These are phyloP conservation scores for Drosophila virilis DNA, from an alignment of 1,140 invertebrate genomes.

Conservation along the genomic window DNA sequence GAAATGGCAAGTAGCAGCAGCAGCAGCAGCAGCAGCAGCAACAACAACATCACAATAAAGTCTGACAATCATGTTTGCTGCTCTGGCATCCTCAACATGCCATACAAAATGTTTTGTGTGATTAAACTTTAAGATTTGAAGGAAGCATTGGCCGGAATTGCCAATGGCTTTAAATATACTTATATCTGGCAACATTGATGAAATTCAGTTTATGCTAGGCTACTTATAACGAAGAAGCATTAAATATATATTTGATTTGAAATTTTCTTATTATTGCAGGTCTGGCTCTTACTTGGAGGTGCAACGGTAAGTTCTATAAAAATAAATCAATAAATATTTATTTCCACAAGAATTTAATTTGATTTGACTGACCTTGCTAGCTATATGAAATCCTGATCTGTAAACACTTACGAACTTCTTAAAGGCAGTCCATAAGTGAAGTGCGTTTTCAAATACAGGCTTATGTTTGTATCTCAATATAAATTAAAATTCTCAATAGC, in stretches of 20 bases:
- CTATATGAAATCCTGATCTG: too few species aligned
- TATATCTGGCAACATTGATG: background rate
- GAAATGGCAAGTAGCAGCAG: slow-evolving; percentile 65
- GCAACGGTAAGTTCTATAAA: background rate
- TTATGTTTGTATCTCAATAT: too few species aligned
- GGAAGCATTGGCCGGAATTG: slow-evolving; percentile 47
- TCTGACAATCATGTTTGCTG: slow-evolving; percentile 43
- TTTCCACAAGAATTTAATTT: too few species aligned
- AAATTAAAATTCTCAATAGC: background rate
- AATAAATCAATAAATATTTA: too few species aligned
- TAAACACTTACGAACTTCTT: too few species aligned
- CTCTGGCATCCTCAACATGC: slow-evolving; percentile 38
- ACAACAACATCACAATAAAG: slow-evolving; percentile 25
- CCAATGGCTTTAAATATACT: background rate
- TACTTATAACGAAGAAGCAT: background rate
- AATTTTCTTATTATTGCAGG: slow-evolving; percentile 11
- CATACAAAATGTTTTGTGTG: slow-evolving; percentile 38
- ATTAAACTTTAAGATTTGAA: slow-evolving; percentile 69
- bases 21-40: slow-evolving; percentile 21
- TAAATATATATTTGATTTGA: background rate
- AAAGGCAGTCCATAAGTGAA: too few species aligned
- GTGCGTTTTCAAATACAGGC: too few species aligned
- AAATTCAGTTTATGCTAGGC: background rate
- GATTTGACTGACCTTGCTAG: too few species aligned
- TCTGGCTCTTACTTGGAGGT: background rate